Evolutionary conservation across 2,888 invertebrate genomes (phyloP), one percentile per base, ranked within the genome.

Genomic region (Agonopterix alstromeriana): DNA sequence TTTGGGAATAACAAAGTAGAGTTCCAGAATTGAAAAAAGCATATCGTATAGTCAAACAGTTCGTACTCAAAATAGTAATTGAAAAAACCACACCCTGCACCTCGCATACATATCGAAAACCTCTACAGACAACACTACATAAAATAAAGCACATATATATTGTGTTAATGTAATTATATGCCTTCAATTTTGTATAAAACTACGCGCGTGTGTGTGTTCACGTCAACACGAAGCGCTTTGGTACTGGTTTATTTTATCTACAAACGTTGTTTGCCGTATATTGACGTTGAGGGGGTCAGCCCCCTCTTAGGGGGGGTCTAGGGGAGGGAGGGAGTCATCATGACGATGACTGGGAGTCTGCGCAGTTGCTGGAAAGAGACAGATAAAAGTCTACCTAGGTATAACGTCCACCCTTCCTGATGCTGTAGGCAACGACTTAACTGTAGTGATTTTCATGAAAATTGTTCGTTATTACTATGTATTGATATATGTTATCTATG

Each of bases 311-410:
- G 27, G 27, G 27, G 27, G 27, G 5, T 27, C 27, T 27, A 27
- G 27, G 27, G 27, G 27, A 27, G 27, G 27, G 27, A 27, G 27
- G 65, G 73, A 70, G 64, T 60, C 56, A 51, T 71, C 67, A 77
- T 83, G 80, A 84, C 77, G 81, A 85, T 78, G 84, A 87, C 71
- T 71, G 61, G 70, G 79, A 73, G 82, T 79, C 83, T 87, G 82
- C 82, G 74, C 80, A 71, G 68, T 65, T 57, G 82, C 55, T 48
- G 60, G 81, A 84, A 58, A 53, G 80, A 60, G 87, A 85, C 45
- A 58, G 63, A 69, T 68, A 75, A 73, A 72, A 64, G 60, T 65
- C 67, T 65, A 63, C 58, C 59, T 57, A 67, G 57, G 35, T 64
- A 64, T 65, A 65, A 51, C 8, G 46, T 48, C 54, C 58, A 61